These are phyloP conservation scores for Macrotis lagotis DNA, from an alignment of 2,113 vertebrate species.

Conservation along the genomic window DNA sequence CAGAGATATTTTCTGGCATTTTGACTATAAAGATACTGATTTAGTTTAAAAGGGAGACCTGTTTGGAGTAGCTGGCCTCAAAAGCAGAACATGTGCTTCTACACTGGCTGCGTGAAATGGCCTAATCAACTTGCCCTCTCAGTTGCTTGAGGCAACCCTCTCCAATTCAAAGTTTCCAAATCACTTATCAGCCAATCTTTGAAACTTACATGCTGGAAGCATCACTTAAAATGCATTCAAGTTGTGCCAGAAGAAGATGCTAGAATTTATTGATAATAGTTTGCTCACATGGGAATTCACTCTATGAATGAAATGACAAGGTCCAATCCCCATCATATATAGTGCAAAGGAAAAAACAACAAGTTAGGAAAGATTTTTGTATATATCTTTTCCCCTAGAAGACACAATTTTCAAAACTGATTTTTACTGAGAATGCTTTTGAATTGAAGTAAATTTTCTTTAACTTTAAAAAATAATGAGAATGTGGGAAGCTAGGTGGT, in stretches of 20 bases:
- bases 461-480: neutral
- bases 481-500: no score
- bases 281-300: neutral
- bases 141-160: neutral
- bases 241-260: neutral
- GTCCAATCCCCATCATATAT: neutral
- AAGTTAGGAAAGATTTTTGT: neutral
- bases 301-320: neutral
- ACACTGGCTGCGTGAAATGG: neutral
- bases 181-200: neutral
- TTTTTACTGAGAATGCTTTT: neutral
- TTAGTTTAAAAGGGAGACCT: neutral
- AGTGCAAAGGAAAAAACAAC: neutral
- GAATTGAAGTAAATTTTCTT: neutral
- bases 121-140: neutral
- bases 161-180: neutral
- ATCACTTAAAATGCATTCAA: neutral
- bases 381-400: neutral
- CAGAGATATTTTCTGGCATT: neutral
- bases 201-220: neutral
- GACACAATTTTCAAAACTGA: neutral
- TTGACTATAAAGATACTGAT: neutral
- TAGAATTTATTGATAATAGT: neutral
- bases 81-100: no score
- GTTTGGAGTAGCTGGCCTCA: neutral